Evolutionary conservation across 2,888 invertebrate species (phyloP).

Genomic region (Idaea dimidiata): DNA sequence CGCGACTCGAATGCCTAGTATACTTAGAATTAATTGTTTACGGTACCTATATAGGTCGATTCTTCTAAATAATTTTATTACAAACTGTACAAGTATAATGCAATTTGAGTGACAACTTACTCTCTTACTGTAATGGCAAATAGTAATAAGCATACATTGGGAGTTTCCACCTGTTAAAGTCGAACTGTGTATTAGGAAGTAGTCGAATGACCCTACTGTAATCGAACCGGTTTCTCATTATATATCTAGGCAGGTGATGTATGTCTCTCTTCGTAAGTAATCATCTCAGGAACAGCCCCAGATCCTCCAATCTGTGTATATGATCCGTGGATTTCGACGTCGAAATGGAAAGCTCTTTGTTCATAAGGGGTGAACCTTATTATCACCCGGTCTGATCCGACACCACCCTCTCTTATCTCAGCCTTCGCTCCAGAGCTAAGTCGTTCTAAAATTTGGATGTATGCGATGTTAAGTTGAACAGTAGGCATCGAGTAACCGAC

Average conservation of each 20-base stretch:
- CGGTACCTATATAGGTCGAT: too few species aligned
- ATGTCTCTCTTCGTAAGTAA: not conserved
- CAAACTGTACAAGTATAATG: too few species aligned
- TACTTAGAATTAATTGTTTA: too few species aligned
- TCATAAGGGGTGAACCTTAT: not conserved
- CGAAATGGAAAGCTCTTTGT: not conserved
- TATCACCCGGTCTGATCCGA: not conserved
- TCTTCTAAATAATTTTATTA: too few species aligned
- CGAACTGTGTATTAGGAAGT: too few species aligned
- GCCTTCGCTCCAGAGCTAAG: not conserved
- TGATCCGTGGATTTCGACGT: not conserved
- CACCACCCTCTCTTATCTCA: not conserved
- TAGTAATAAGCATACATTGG: too few species aligned
- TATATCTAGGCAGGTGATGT: not conserved
- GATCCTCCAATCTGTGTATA: not conserved
- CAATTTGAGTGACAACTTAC: too few species aligned
- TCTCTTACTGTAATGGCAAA: too few species aligned
- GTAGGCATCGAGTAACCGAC: not conserved
- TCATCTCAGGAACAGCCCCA: not conserved
- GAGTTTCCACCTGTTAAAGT: too few species aligned
- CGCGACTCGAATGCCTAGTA: too few species aligned
- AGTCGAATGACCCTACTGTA: too few species aligned
- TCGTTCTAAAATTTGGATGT: not conserved
- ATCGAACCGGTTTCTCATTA: not conserved
- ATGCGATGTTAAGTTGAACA: not conserved